Conservation (phyloP, 2,797 vertebrate genomes). For the Enteromius unitaeniatus region DNA sequence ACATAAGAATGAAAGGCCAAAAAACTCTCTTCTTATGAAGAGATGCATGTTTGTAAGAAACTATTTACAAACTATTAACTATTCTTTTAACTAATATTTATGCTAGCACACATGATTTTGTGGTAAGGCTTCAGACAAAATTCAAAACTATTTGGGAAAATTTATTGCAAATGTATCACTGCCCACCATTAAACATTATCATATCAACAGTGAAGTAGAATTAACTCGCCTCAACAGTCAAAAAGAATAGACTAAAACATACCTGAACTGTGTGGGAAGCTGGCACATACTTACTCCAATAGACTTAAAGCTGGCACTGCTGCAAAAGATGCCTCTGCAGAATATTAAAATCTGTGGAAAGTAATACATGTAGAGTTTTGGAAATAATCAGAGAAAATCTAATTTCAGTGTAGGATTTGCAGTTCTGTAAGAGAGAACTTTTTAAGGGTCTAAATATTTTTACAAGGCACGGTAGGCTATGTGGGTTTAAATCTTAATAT, state of each 20-base stretch:
- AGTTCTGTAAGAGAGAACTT: not conserved
- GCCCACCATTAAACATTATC: not conserved
- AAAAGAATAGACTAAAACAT: not conserved
- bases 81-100: not conserved
- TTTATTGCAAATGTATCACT: not conserved
- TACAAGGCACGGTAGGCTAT: conserved; percentile 7
- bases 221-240: not conserved
- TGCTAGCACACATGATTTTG: not conserved
- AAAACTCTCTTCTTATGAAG: not conserved
- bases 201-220: not conserved
- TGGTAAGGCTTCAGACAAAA: not conserved
- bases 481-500: conserved; percentile 9
- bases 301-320: conserved; percentile 1
- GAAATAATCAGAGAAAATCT: not conserved
- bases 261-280: conserved; percentile 37
- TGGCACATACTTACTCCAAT: not conserved
- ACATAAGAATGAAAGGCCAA: not conserved
- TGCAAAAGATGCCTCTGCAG: conserved; percentile 4
- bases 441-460: conserved; percentile 1
- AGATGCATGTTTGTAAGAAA: not conserved
- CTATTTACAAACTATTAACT: not conserved
- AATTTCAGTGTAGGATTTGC: not conserved
- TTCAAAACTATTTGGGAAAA: not conserved
- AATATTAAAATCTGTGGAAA: conserved; percentile 1
- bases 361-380: not conserved